Percentiles rank a stretch among this genome's conserved stretches.
Conservation (phyloP, 2,797 vertebrate species). For the Catamblyrhynchus diadema region DNA sequence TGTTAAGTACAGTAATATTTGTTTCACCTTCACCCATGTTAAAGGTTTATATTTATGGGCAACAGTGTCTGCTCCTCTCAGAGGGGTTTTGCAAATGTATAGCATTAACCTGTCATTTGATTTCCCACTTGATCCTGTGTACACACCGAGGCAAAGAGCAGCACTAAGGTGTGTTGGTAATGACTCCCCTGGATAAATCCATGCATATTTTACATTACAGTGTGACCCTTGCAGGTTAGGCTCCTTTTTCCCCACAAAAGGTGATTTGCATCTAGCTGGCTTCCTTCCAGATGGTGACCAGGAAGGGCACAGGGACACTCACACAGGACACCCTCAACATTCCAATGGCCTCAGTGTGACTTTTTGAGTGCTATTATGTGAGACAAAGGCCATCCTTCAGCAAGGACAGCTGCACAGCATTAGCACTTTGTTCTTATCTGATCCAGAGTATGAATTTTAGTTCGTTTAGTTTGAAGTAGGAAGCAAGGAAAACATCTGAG, state of each 20-base stretch:
- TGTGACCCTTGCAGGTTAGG: not conserved
- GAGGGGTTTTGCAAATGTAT: not conserved
- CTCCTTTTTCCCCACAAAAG: not conserved
- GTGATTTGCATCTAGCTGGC: conserved; percentile 1
- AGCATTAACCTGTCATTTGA: conserved; percentile 54
- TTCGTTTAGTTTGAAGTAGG: not conserved
- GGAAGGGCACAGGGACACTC: not conserved
- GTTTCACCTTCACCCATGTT: conserved; percentile 20
- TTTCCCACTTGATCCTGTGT: conserved; percentile 62
- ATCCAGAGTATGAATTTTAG: not conserved
- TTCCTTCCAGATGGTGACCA: not conserved
- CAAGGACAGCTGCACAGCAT: not conserved
- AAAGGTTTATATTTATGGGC: not conserved
- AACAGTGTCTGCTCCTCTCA: conserved; percentile 19
- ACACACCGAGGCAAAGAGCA: conserved; percentile 32
- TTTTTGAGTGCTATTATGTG: not conserved
- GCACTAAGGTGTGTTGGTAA: not conserved
- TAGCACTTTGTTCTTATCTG: not conserved
- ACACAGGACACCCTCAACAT: not conserved
- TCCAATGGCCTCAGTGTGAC: not conserved
- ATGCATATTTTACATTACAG: conserved; percentile 16
- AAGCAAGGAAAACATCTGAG: not conserved
- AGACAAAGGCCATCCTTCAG: not conserved
- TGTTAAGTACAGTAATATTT: not conserved
- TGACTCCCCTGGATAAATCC: conserved; percentile 47